These are phyloP conservation scores for Caenorhabditis virilis DNA, from an alignment of 2,888 invertebrate genomes.

Conservation along the genomic window DNA sequence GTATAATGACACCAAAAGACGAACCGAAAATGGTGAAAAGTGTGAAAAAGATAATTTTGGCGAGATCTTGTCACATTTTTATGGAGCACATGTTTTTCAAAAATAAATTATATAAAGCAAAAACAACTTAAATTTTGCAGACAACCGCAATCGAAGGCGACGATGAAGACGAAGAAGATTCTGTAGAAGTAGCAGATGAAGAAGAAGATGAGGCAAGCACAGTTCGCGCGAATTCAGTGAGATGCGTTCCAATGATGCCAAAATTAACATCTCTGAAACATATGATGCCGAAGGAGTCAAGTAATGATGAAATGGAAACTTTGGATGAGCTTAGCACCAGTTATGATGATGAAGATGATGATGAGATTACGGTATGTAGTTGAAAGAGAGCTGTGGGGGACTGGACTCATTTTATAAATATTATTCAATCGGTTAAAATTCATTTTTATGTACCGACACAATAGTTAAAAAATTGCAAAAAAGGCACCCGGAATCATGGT, in stretches of 20 bases:
- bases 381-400: background rate
- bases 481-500: background rate
- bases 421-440: too few relatives aligned
- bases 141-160: conserved; percentile 12
- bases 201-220: conserved; percentile 34
- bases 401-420: background rate
- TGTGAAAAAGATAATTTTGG: too few relatives aligned
- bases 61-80: too few relatives aligned
- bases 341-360: conserved; percentile 20
- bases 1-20: too few relatives aligned
- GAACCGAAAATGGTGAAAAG: too few relatives aligned
- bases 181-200: too few relatives aligned
- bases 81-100: too few relatives aligned
- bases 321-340: too few relatives aligned
- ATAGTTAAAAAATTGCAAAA: too few relatives aligned
- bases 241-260: conserved; percentile 32
- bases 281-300: conserved; percentile 13
- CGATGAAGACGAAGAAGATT: conserved; percentile 7
- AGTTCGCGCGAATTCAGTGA: conserved; percentile 22
- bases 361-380: conserved; percentile 15
- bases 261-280: conserved; percentile 31
- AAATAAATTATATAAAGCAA: background rate
- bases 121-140: conserved; percentile 3
- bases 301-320: conserved; percentile 22
- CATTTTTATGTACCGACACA: too few relatives aligned